Conservation (phyloP, 2,113 vertebrate species). For the Xyliphius kryptos region DNA sequence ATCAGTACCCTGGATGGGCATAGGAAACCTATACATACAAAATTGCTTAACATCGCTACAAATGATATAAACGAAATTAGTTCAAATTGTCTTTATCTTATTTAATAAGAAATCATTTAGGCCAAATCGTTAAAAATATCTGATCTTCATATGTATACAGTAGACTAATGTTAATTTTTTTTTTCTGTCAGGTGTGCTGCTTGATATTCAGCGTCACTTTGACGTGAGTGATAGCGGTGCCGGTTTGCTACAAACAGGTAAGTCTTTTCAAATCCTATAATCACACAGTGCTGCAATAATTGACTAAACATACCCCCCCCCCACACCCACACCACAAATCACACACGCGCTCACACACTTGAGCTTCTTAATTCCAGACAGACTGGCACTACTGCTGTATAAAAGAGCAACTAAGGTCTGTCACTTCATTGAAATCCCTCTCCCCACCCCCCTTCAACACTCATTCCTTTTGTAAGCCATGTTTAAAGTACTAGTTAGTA, state of each 20-base stretch:
- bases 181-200: slow-evolving; percentile 73
- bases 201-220: slow-evolving; percentile 85
- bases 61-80: no score
- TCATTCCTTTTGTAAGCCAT: slow-evolving; percentile 18
- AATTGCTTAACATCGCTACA: no score
- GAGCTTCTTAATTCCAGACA: slow-evolving; percentile 26
- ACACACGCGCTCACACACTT: slow-evolving; percentile 16
- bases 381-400: slow-evolving; percentile 33
- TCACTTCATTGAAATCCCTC: slow-evolving; percentile 4
- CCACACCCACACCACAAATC: slow-evolving; percentile 8
- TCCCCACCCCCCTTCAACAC: not conserved
- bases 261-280: slow-evolving; percentile 51
- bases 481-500: slow-evolving; percentile 23
- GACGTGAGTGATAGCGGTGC: slow-evolving; percentile 74
- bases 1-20: no score
- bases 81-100: no score
- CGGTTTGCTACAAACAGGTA: slow-evolving; percentile 90
- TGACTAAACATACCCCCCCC: slow-evolving; percentile 5
- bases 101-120: no score
- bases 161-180: slow-evolving; percentile 17
- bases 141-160: not conserved
- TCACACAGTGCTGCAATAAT: slow-evolving; percentile 28
- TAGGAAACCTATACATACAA: no score
- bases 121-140: no score
- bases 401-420: slow-evolving; percentile 27